Conservation (phyloP, 2,113 vertebrate genomes). For the Orycteropus afer region DNA sequence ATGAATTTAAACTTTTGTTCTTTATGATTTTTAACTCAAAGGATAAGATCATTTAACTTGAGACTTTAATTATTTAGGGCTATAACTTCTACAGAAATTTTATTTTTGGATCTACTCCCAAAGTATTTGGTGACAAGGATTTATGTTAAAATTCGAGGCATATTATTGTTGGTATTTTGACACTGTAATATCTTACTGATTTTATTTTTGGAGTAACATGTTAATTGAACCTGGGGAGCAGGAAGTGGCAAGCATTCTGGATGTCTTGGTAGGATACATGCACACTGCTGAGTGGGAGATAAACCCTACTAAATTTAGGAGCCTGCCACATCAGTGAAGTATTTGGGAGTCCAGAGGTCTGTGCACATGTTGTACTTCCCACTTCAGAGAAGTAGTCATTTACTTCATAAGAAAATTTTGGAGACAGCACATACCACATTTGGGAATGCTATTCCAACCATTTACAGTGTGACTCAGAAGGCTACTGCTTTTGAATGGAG, state of each 20-base stretch:
- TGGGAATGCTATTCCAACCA: background rate
- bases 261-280: background rate
- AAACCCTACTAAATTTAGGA: background rate
- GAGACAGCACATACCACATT: background rate
- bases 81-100: constrained; percentile 27
- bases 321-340: background rate
- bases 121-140: constrained; percentile 5
- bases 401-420: background rate
- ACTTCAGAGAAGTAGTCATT: background rate
- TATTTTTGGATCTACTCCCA: background rate
- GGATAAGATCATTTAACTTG: background rate
- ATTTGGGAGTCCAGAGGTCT: background rate
- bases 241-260: background rate
- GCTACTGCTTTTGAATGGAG: background rate
- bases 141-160: constrained; percentile 42
- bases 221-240: background rate
- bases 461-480: constrained; percentile 12
- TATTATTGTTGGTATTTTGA: constrained; percentile 20
- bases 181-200: background rate
- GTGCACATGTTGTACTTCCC: background rate
- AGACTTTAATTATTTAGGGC: constrained; percentile 5
- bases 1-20: constrained; percentile 28
- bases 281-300: background rate
- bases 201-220: background rate
- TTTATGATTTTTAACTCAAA: constrained; percentile 28